Percentiles rank a stretch among this genome's conserved stretches.
phyloP scores from a whole-genome alignment of 1,140 invertebrate species.

The silkworm (Bombyx mori) region ASM3026992v2 NC_085130.1:5097501-5098000 shows the following conservation, averaged over 20 bases:
- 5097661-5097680: constrained; percentile 16
- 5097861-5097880: too few species aligned
- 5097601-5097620: too few species aligned
- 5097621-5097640: constrained; percentile 25
- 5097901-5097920: constrained; percentile 29
- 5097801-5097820: too few species aligned
- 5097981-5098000: too few species aligned
- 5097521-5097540: too few species aligned
- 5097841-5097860: too few species aligned
- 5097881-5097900: constrained; percentile 19
- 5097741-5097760: constrained; percentile 13
- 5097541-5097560: too few species aligned
- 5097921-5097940: constrained; percentile 7
- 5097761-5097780: neutral
- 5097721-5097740: constrained; percentile 15
- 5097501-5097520: too few species aligned
- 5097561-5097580: too few species aligned
- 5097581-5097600: too few species aligned
- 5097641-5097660: constrained; percentile 19
- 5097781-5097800: too few species aligned
- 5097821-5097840: too few species aligned
- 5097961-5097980: constrained; percentile 2
- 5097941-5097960: constrained; percentile 6
- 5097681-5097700: constrained; percentile 33
- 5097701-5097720: constrained; percentile 44